Percentiles rank a stretch among this genome's conserved stretches.
phyloP scores from a whole-genome alignment of 2,888 invertebrate genomes.

The Microdon myrmicae region DNA sequence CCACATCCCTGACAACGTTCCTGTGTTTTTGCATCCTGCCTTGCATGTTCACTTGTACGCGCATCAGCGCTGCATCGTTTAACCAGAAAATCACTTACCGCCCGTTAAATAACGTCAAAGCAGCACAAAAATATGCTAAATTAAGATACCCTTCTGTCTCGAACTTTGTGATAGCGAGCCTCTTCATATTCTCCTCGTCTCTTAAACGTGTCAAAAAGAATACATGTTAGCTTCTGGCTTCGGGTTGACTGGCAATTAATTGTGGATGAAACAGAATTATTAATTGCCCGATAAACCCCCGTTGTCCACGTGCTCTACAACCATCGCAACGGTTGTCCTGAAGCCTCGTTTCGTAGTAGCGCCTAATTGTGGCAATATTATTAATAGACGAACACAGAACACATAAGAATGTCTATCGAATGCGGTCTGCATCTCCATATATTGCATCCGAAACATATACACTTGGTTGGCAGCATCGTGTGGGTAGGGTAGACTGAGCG shows the following conservation, averaged over 20 bases:
- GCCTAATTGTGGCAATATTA: slow-evolving; percentile 51
- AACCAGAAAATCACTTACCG: slow-evolving; percentile 51
- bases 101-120: slow-evolving; percentile 48
- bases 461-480: too few relatives aligned
- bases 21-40: slow-evolving; percentile 45
- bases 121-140: slow-evolving; percentile 39
- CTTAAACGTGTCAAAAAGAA: slow-evolving; percentile 5
- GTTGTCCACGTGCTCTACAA: not conserved
- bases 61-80: slow-evolving; percentile 48
- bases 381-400: slow-evolving; percentile 49
- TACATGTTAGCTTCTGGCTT: slow-evolving; percentile 51
- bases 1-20: slow-evolving; percentile 48
- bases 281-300: slow-evolving; percentile 58
- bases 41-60: slow-evolving; percentile 45
- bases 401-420: too few relatives aligned
- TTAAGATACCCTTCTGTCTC: slow-evolving; percentile 42
- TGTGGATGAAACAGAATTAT: slow-evolving; percentile 65
- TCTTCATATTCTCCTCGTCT: slow-evolving; percentile 15
- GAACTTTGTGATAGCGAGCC: slow-evolving; percentile 22
- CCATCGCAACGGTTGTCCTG: slow-evolving; percentile 23
- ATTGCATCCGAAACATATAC: too few relatives aligned
- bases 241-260: slow-evolving; percentile 64
- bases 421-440: too few relatives aligned
- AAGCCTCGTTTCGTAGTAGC: slow-evolving; percentile 39
- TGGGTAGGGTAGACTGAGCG: too few relatives aligned